A percentile compares a stretch with the other conserved stretches of the same genome.
Evolutionary conservation across 2,888 invertebrate genomes (phyloP).

Genomic region (Zele albiditarsus): DNA sequence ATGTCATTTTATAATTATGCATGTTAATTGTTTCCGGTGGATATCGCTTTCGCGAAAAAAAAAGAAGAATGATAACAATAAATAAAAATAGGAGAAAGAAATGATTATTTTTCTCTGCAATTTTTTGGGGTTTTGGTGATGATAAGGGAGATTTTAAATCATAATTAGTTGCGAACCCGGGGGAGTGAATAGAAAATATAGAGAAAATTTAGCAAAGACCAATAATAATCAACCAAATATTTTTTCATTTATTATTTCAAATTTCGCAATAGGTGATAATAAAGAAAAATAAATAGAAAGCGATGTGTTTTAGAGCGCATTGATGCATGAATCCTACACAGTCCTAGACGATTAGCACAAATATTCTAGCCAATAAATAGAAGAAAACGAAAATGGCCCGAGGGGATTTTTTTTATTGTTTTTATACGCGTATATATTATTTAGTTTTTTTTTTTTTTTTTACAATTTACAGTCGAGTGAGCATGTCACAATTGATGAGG

Average conservation of each 20-base stretch:
- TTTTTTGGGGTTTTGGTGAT: no score
- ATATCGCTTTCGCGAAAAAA: slow-evolving; percentile 5
- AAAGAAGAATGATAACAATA: slow-evolving; percentile 44
- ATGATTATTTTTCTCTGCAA: neutral
- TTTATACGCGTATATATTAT: slow-evolving; percentile 62
- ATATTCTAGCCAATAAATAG: neutral
- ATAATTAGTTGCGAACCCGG: no score
- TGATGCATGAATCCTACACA: neutral
- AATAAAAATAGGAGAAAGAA: slow-evolving; percentile 27
- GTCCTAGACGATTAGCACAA: neutral
- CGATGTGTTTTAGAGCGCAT: no score
- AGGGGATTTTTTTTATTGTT: slow-evolving; percentile 42
- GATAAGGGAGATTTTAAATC: no score
- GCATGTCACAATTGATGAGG: slow-evolving; percentile 70
- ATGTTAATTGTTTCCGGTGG: slow-evolving; percentile 64
- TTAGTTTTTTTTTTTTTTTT: neutral
- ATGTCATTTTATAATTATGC: slow-evolving; percentile 68
- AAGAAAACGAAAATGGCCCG: neutral
- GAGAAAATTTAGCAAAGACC: no score
- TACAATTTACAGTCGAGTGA: slow-evolving; percentile 64
- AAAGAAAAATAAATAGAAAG: neutral
- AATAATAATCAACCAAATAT: no score
- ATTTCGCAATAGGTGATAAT: neutral
- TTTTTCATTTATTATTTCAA: no score
- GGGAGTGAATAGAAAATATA: no score